Evolutionary conservation across 2,888 invertebrate species (phyloP), one percentile per base, ranked within the genome.

Genomic region (Microdon myrmicae): DNA sequence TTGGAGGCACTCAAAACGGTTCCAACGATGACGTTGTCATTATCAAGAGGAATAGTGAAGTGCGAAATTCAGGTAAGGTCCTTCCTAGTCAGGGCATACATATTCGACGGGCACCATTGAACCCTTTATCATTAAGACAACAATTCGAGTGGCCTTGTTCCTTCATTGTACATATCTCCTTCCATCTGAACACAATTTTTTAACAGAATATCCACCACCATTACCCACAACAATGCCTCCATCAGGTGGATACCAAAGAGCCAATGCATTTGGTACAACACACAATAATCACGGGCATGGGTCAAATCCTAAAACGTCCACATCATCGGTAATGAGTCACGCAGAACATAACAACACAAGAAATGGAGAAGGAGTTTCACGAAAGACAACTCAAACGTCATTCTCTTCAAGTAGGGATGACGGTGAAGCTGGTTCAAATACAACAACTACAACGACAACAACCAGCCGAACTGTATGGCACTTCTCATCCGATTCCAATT

Each of bases 221-320:
- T 73, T 80, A 69, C 80, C 80, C 67, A 72, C 77, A 58, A 78
- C 80, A 69, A 77, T 79, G 76, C 80, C 80, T 61, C 80, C 80
- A 12, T 59, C 75, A 68, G 74, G 74, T 67, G 71, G 69, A 48
- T 72, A 68, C 54, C 67, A 68, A 48, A 48, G 67, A 68, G 48
- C 45, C 43, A 48, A 49, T 45, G 55, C 67, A 59, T 43, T 70
- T 56, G 54, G 61, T 53, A 44, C 70, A 67, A 34, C 59, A 53
- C 55, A 41, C 32, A 34, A 41, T 60, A 68, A 51, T 17, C 69
- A 68, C 35, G 67, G 67, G 68, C 53, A 48, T 38, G 34, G 68
- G 16, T 17, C 67, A 55, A 28, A 69, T 55, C 55, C 70, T 29
- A 53, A 51, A 35, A 44, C 67, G 48, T 60, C 67, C 34, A 28